phyloP scores from a whole-genome alignment of 1,140 invertebrate species.

The Drosophila virilis region DNA sequence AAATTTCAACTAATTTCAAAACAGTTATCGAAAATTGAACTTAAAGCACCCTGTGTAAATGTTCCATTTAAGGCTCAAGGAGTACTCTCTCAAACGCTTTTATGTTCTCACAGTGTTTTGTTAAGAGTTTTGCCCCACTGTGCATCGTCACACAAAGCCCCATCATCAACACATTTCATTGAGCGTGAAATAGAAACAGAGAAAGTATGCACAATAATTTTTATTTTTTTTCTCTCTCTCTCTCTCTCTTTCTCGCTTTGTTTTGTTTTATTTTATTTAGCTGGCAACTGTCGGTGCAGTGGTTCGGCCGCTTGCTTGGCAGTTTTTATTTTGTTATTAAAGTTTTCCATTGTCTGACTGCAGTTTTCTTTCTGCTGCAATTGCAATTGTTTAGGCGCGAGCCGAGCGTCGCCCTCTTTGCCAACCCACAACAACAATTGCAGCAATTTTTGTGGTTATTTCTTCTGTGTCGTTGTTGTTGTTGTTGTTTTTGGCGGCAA shows the following conservation, averaged over 20 bases:
- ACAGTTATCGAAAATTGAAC: too few species aligned
- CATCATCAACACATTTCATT: constrained; percentile 83
- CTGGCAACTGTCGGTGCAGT: constrained; percentile 45
- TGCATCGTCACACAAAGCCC: constrained; percentile 23
- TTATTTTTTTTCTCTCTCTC: constrained; percentile 30
- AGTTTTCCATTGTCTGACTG: constrained; percentile 75
- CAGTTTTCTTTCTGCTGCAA: constrained; percentile 63
- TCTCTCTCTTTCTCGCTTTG: constrained; percentile 34
- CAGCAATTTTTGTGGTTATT: constrained; percentile 68
- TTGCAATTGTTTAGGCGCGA: constrained; percentile 42
- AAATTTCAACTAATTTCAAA: too few species aligned
- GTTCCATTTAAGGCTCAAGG: too few species aligned
- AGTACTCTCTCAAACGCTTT: too few species aligned
- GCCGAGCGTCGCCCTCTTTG: constrained; percentile 41
- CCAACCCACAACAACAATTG: constrained; percentile 20
- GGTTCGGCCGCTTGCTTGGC: constrained; percentile 40
- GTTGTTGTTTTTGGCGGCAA: constrained; percentile 39
- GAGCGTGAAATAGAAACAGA: constrained; percentile 84
- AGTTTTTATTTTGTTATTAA: constrained; percentile 59
- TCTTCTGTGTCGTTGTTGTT: constrained; percentile 43
- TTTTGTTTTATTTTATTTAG: constrained; percentile 51
- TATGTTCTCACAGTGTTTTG: too few species aligned
- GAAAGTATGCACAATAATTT: constrained; percentile 82
- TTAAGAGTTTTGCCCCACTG: background rate
- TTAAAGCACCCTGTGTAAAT: too few species aligned